Evolutionary conservation across 2,888 invertebrate species (phyloP).

Genomic region (Sinhomidia bicolor): DNA sequence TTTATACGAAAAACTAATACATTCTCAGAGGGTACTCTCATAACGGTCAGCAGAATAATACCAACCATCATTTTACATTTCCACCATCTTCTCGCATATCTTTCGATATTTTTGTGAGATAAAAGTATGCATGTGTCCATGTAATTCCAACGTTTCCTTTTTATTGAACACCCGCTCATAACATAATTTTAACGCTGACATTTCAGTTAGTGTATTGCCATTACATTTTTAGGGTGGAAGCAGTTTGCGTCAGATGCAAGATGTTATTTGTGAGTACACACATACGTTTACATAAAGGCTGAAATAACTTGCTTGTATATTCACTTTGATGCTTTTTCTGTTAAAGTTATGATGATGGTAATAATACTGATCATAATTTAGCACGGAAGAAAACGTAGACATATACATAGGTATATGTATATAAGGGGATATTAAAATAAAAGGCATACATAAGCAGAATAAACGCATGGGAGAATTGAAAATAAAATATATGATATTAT

Average conservation of each 20-base stretch:
- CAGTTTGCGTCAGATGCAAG: constrained; percentile 60
- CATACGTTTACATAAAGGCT: constrained; percentile 8
- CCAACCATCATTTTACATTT: not conserved
- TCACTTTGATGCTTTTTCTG: constrained; percentile 27
- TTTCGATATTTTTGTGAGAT: not conserved
- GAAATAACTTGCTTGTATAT: constrained; percentile 25
- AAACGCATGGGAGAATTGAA: constrained; percentile 24
- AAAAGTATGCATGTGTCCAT: constrained; percentile 34
- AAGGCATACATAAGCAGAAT: not conserved
- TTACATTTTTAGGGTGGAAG: constrained; percentile 65
- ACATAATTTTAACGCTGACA: constrained; percentile 63
- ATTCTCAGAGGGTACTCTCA: constrained; percentile 66
- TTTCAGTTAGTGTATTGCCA: constrained; percentile 36
- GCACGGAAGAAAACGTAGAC: constrained; percentile 19
- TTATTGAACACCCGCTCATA: constrained; percentile 60
- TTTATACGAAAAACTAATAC: constrained; percentile 51
- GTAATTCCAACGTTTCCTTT: not conserved
- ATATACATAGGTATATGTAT: too few relatives aligned
- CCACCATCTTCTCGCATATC: not conserved
- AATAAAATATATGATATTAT: not conserved
- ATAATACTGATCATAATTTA: constrained; percentile 34
- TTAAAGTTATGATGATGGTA: constrained; percentile 53
- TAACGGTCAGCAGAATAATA: constrained; percentile 40
- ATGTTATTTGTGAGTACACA: constrained; percentile 21
- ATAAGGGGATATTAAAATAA: constrained; percentile 41